A percentile compares a stretch with the other conserved stretches of the same genome.
These are phyloP conservation scores for Frankliniella fusca DNA, from an alignment of 2,888 invertebrate genomes.

Conservation along the genomic window DNA sequence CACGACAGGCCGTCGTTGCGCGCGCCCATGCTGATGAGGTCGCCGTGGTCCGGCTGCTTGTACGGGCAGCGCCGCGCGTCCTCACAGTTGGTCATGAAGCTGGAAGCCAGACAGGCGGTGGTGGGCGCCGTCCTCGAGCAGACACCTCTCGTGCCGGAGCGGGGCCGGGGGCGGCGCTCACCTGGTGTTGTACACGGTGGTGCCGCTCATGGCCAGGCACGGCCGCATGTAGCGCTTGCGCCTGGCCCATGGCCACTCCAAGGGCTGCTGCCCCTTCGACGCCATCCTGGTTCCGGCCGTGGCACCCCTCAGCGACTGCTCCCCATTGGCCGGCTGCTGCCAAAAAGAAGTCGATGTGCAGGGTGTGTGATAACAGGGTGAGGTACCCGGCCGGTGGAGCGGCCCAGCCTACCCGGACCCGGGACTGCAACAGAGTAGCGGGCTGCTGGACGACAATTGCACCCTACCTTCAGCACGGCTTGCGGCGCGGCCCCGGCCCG, in stretches of 20 bases:
- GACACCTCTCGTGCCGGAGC: too few relatives aligned
- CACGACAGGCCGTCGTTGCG: constrained; percentile 10
- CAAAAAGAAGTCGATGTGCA: too few relatives aligned
- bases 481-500: too few relatives aligned
- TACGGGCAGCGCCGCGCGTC: constrained; percentile 15
- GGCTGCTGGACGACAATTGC: not conserved
- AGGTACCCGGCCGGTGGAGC: too few relatives aligned
- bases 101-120: not conserved
- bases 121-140: not conserved
- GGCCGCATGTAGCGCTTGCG: constrained; percentile 13
- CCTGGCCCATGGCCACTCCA: constrained; percentile 1
- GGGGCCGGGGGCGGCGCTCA: not conserved
- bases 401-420: too few relatives aligned
- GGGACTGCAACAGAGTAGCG: not conserved
- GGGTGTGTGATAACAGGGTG: too few relatives aligned
- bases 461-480: not conserved
- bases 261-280: not conserved
- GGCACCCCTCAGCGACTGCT: not conserved
- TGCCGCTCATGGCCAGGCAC: constrained; percentile 12
- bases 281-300: not conserved
- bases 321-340: not conserved
- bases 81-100: constrained; percentile 7
- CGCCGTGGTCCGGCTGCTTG: constrained; percentile 20
- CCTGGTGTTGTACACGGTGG: constrained; percentile 22
- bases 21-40: constrained; percentile 10